These are phyloP conservation scores for Boulengeromyrus knoepffleri DNA, from an alignment of 2,113 vertebrate species.

Conservation along the genomic window DNA sequence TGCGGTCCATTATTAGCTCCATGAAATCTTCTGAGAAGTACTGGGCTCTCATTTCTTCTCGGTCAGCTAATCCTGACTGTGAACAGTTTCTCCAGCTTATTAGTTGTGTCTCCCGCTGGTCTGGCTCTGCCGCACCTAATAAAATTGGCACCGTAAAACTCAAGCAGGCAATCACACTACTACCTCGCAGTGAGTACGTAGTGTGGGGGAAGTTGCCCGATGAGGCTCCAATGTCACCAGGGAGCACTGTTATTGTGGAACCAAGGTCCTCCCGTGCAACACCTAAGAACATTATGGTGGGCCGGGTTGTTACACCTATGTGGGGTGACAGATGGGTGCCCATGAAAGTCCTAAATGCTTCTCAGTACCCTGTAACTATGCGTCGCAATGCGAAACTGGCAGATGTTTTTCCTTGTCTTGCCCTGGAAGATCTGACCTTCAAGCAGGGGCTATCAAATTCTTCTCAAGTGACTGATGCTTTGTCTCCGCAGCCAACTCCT, in stretches of 20 bases:
- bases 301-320: conserved; percentile 7
- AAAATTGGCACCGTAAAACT: conserved; percentile 26
- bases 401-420: conserved; percentile 25
- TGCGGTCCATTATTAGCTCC: no score
- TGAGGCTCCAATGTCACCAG: neutral
- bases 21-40: no score
- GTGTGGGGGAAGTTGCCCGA: conserved; percentile 21
- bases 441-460: neutral
- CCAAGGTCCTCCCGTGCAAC: conserved; percentile 11
- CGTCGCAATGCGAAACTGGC: conserved; percentile 25
- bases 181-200: conserved; percentile 3
- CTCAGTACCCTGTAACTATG: conserved; percentile 2
- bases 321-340: conserved; percentile 29
- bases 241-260: conserved; percentile 26
- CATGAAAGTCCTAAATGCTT: neutral
- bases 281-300: conserved; percentile 6
- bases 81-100: conserved; percentile 18
- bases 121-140: neutral
- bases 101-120: conserved; percentile 16
- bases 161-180: neutral
- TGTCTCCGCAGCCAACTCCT: neutral
- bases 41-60: neutral
- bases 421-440: conserved; percentile 11
- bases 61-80: neutral
- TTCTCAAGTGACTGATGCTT: neutral